Base-by-base conservation (phyloP, 2,797 vertebrate genomes). In the Pangasius mekongensis region DNA sequence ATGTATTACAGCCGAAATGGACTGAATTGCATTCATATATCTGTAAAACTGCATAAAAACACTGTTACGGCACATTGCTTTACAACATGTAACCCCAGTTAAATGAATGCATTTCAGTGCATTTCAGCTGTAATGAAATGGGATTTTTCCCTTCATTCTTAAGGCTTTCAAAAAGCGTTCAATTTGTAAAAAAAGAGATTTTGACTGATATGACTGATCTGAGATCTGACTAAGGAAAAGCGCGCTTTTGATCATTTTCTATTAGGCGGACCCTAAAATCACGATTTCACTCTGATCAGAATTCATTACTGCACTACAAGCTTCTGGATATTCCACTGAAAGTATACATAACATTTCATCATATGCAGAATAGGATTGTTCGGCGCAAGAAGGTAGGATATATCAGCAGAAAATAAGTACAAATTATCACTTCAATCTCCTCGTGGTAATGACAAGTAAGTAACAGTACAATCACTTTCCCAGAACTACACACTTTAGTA, bases 361-460 rank as follows among this genome's bases (percentile, higher is more conserved):
- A 22, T 20, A 22, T 3, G 1, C 76, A 20, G n/a, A 78, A 56
- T 10, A 73, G 39, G 43, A 22, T 47, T 24, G 22, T 24, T 11
- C 16, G 20, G 67, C 4, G 5, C 7, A 56, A 5, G 47, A 30
- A 56, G 33, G 16, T 56, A 78, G n/a, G n/a, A n/a, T 7, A 56
- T 6, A 58, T 43, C 11, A 66, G 33, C 14, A 64, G n/a, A 39
- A 67, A 81, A 64, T 58, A 83, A 83, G 64, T 67, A 13, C 11
- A 74, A 74, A 24, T 52, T 24, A 87, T 81, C 24, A 60, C 52
- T 43, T n/a, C 11, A 18, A 87, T 87, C 86, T 82, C 9, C 10
- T 71, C 36, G 49, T 24, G 54, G 67, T 67, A 36, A 86, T 89
- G 54, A 85, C 74, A 73, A n/a, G 49, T 60, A 36, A 66, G 84